Percentiles rank a stretch among this genome's conserved stretches.
Evolutionary conservation across 2,888 invertebrate genomes (phyloP).

Genomic region (Conomelus anceps): DNA sequence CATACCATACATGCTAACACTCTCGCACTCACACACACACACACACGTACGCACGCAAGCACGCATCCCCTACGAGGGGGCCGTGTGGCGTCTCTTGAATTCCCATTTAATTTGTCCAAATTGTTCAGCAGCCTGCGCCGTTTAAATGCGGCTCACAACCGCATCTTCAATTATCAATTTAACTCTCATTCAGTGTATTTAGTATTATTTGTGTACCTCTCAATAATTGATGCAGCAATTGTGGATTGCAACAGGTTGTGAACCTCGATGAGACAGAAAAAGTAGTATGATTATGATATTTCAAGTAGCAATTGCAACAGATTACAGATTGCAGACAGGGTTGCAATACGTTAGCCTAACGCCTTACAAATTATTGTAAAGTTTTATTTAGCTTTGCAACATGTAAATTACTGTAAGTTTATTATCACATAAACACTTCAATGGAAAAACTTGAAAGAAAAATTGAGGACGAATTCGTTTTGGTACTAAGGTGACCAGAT

Average conservation of each 20-base stretch:
- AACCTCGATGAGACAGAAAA: not conserved
- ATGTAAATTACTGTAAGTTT: no score
- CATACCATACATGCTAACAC: not conserved
- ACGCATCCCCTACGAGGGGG: not conserved
- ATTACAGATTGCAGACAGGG: no score
- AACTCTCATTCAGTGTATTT: not conserved
- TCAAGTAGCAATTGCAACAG: not conserved
- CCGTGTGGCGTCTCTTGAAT: not conserved
- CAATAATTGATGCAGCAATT: not conserved
- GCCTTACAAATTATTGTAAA: no score
- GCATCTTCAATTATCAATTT: not conserved
- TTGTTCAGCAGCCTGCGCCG: not conserved
- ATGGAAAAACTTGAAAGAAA: no score
- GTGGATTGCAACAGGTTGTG: not conserved
- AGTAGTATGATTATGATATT: not conserved
- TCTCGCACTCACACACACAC: not conserved
- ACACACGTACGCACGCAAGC: not conserved
- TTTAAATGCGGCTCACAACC: not conserved
- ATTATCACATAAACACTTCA: no score
- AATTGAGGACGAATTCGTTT: no score
- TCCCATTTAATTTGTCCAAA: not conserved
- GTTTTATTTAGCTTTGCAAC: no score
- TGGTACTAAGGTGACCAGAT: no score
- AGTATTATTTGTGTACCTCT: not conserved
- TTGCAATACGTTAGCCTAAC: no score